A percentile compares a stretch with the other conserved stretches of the same genome.
phyloP scores from a whole-genome alignment of 2,888 invertebrate genomes.

The Actias luna region DNA sequence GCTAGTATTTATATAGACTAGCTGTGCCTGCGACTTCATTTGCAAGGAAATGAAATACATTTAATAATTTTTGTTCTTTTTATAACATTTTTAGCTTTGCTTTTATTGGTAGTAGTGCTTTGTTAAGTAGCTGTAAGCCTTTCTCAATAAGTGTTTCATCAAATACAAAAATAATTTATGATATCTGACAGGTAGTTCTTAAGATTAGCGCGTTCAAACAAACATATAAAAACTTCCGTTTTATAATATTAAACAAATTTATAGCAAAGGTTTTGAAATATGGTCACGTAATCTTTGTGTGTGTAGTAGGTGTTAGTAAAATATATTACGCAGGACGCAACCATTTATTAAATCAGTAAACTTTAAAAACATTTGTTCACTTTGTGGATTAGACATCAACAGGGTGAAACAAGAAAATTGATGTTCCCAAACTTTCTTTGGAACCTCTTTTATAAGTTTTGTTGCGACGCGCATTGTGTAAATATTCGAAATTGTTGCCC shows the following conservation, averaged over 20 bases:
- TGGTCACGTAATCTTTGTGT: background rate
- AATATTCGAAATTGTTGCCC: conserved; percentile 14
- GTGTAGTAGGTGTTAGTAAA: background rate
- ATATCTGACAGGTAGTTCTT: no score
- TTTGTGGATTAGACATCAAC: conserved; percentile 31
- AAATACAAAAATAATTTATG: no score
- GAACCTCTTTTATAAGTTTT: conserved; percentile 26
- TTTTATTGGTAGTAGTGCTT: no score
- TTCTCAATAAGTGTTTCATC: no score
- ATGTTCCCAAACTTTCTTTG: conserved; percentile 33
- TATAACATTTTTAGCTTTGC: no score
- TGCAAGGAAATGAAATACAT: no score
- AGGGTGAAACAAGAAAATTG: conserved; percentile 32
- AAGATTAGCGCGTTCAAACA: no score
- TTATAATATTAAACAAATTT: background rate
- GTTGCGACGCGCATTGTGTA: conserved; percentile 18
- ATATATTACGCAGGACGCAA: background rate
- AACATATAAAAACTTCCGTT: no score
- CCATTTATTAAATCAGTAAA: conserved; percentile 19
- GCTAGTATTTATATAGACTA: no score
- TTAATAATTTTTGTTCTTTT: no score
- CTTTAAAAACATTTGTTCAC: conserved; percentile 31
- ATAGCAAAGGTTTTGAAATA: background rate
- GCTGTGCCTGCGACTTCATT: no score
- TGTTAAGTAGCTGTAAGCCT: no score